Percentiles rank a stretch among this genome's conserved stretches.
Conservation (phyloP, 2,888 invertebrate genomes). For the Drosophila sordidula region DNA sequence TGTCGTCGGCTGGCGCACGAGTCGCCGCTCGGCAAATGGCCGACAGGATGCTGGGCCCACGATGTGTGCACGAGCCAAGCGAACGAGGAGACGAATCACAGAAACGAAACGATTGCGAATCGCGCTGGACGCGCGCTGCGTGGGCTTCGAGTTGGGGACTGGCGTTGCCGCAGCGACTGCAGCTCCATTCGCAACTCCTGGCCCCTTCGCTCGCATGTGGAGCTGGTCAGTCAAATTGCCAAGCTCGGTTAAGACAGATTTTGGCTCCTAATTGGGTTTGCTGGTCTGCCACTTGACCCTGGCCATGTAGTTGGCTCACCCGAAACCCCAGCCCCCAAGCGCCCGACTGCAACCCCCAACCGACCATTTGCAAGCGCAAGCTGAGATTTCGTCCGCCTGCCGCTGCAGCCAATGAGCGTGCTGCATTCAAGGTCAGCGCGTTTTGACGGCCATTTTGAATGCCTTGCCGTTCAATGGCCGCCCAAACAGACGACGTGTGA, state of each 20-base stretch:
- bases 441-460: slow-evolving; percentile 77
- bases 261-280: not conserved
- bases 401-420: slow-evolving; percentile 66
- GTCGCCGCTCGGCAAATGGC: slow-evolving; percentile 32
- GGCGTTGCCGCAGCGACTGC: slow-evolving; percentile 21
- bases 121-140: slow-evolving; percentile 41
- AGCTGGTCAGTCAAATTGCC: slow-evolving; percentile 7
- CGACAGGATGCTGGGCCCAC: slow-evolving; percentile 41
- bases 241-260: not conserved
- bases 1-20: slow-evolving; percentile 34
- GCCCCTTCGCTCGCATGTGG: not conserved
- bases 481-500: slow-evolving; percentile 36
- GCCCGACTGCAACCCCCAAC: not conserved
- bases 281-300: not conserved
- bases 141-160: slow-evolving; percentile 39
- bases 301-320: slow-evolving; percentile 14
- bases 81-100: not conserved
- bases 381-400: not conserved
- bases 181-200: not conserved
- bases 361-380: not conserved
- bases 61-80: slow-evolving; percentile 2
- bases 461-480: slow-evolving; percentile 68
- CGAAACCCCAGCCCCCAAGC: not conserved
- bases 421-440: slow-evolving; percentile 76
- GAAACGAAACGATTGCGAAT: slow-evolving; percentile 27